Evolutionary conservation across 2,797 vertebrate species (phyloP), one percentile per base, ranked within the genome.

Genomic region (Scarus forsteni): DNA sequence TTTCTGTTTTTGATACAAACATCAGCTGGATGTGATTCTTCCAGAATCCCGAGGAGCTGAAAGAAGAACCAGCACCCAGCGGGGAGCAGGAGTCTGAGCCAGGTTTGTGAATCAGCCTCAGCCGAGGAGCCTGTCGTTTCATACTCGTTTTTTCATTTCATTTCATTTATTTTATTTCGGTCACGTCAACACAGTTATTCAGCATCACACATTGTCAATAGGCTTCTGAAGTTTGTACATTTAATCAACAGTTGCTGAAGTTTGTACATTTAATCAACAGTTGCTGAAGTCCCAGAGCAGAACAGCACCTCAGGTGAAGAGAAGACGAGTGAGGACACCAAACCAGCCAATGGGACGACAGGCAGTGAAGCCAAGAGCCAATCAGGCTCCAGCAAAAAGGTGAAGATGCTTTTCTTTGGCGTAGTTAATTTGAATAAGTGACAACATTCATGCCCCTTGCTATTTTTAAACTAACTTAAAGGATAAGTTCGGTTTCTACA

Each of bases 321-420:
- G 4, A 57, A 57, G 52, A 43, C 36, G 1, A 54, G 35, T 0
- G 53, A 38, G 0, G 55, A 36, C 43, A 7, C 14, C 58, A 77
- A 68, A 69, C 70, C 81, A 5, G 72, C 83, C 77, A 92, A 85
- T 55, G 88, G 84, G 58, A 78, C 60, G 10, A 27, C 80, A 51
- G 78, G 84, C 15, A 10, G 70, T 38, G 65, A 54, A 79, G 48
- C 84, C 15, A 88, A 67, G 14, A 60, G 63, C 76, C 83, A 91
- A 67, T 89, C 88, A 53, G 91, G 79, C 16, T 62, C 90, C 52
- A 89, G 10, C 59, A 91, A 79, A 75, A 94, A 90, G 93, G 94
- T 95, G 80, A 9, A 7, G 3, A 1, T 42, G 13, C 59, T 40
- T 56, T 13, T 3, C 36, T 38, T 39, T n/a, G 10, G 6, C n/a